Evolutionary conservation across 2,888 invertebrate genomes (phyloP).

Genomic region (Heliconius erato): DNA sequence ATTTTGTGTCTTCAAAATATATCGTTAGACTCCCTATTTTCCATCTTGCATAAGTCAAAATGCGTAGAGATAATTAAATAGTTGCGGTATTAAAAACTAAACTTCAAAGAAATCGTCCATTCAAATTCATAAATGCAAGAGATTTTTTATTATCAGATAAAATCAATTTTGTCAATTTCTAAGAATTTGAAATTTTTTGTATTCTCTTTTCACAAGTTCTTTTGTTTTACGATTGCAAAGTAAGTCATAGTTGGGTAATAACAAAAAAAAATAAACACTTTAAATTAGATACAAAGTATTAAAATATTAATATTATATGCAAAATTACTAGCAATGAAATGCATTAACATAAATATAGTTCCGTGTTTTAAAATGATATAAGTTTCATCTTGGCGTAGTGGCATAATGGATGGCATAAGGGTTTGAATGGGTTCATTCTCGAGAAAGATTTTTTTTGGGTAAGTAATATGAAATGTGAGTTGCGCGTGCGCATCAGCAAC

Average conservation of each 20-base stretch:
- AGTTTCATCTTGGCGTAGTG: background rate
- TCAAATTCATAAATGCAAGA: background rate
- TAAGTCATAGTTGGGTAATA: background rate
- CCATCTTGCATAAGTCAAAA: background rate
- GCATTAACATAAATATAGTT: background rate
- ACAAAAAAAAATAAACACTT: too few relatives aligned
- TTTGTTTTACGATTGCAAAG: conserved; percentile 4
- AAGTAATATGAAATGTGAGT: too few relatives aligned
- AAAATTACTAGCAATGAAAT: background rate
- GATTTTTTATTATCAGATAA: background rate
- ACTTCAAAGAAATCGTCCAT: background rate
- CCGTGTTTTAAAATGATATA: background rate
- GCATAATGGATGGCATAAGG: too few relatives aligned
- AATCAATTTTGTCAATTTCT: conserved; percentile 1
- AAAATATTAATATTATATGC: conserved; percentile 3
- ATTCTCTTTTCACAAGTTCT: background rate
- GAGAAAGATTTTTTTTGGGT: too few relatives aligned
- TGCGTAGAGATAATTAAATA: background rate
- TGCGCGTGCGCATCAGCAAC: too few relatives aligned
- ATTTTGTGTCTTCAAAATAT: background rate
- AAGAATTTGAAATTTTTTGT: background rate
- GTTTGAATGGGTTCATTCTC: too few relatives aligned
- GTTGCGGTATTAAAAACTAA: background rate
- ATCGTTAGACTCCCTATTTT: background rate
- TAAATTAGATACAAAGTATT: background rate